phyloP scores from a whole-genome alignment of 2,113 vertebrate genomes.

The Bos javanicus region DNA sequence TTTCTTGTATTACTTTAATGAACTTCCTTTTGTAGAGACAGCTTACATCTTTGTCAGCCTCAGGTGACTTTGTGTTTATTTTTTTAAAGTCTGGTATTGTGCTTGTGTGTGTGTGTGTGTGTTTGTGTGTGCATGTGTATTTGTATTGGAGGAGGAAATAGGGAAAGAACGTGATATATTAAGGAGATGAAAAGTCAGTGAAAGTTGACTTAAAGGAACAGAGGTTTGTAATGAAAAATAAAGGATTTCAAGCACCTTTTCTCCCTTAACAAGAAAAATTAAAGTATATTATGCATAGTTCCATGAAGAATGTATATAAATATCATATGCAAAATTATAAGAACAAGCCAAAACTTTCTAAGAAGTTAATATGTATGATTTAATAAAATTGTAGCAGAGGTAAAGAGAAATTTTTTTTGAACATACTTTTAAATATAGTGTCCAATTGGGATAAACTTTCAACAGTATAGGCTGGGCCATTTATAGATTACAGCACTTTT shows the following conservation, averaged over 20 bases:
- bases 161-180: constrained; percentile 30
- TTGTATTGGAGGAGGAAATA: not conserved
- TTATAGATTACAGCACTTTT: constrained; percentile 65
- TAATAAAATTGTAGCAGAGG: constrained; percentile 7
- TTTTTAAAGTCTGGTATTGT: constrained; percentile 12
- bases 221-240: constrained; percentile 35
- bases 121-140: not conserved
- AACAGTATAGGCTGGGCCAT: constrained; percentile 49
- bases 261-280: not conserved
- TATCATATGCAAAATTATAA: constrained; percentile 1
- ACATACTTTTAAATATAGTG: not conserved
- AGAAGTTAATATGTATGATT: constrained; percentile 9
- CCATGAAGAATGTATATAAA: constrained; percentile 30
- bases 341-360: constrained; percentile 18
- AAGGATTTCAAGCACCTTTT: constrained; percentile 35
- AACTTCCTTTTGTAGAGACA: not conserved
- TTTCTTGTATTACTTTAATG: not conserved
- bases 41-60: not conserved
- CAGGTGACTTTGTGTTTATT: constrained; percentile 17
- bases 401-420: not conserved
- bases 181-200: not conserved
- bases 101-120: not conserved
- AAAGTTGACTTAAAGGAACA: not conserved
- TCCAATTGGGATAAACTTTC: constrained; percentile 44
- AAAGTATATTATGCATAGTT: constrained; percentile 3